Base-by-base conservation (phyloP, 64 coral and sea anemone genomes). In the Acropora yongei region DNA sequence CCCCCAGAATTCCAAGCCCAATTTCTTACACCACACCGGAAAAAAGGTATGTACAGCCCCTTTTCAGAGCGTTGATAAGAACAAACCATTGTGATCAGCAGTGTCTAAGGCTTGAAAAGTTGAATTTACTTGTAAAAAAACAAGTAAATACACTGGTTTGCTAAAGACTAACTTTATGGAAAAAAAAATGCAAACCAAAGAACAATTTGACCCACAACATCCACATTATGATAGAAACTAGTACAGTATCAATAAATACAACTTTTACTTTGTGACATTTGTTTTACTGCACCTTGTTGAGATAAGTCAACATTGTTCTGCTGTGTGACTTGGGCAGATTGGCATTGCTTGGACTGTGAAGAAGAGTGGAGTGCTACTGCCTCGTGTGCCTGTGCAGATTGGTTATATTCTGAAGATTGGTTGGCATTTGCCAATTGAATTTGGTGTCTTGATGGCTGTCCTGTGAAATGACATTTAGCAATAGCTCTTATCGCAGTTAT, bases 81-180 rank as follows among this genome's bases (percentile, higher is more conserved):
- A 88, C 76, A 88, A 57, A 17, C 53, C 41, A 72, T 88, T 55
- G 50, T 55, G 3, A 55, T 55, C 50, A 3, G 8, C 50, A 55
- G 50, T 55, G 50, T 55, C 50, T 3, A 55, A 55, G 50, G 50
- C 8, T 55, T 55, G 50, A 55, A 55, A 55, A 60, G 78, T 60
- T 80, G 68, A 91, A 91, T 58, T 91, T 11, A 74, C 49, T 57
- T 55, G 3, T 55, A 4, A 40, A 90, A 30, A 86, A 41, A 87
- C 13, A 72, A 75, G n/a, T 69, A 55, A 3, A 55, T 55, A 4
- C 3, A 55, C 3, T 55, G 50, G 50, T 55, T 55, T 55, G 50
- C 3, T 3, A 55, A 55, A 55, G 50, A 55, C 50, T 55, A 55
- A 55, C 50, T 55, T 3, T 55, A 55, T 55, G 3, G 50, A 55